Conservation (phyloP, 2,888 invertebrate genomes). For the Bellardia pandia region DNA sequence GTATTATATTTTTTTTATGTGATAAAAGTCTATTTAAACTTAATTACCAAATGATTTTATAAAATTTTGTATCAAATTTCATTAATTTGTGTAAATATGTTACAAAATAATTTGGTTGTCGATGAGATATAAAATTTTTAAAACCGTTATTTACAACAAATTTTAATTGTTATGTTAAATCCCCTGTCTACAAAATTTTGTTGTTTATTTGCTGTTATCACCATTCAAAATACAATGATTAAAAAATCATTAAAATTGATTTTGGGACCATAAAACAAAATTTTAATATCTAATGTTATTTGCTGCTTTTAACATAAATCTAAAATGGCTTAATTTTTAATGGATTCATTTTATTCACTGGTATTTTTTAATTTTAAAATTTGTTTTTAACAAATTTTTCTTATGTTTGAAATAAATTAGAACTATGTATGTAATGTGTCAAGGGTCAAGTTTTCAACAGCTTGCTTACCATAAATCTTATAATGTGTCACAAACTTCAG, state of each 20-base stretch:
- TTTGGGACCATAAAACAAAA: neutral
- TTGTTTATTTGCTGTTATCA: neutral
- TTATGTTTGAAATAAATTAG: neutral
- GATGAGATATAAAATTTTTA: neutral
- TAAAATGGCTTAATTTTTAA: neutral
- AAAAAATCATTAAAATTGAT: constrained; percentile 10
- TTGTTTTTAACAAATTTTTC: neutral
- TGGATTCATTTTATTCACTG: too few relatives aligned
- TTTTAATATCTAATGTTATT: neutral
- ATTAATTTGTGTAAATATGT: neutral
- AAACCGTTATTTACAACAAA: neutral
- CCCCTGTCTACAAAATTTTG: neutral
- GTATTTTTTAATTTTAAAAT: neutral
- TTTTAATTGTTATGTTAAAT: constrained; percentile 1
- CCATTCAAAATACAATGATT: constrained; percentile 1
- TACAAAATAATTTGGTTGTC: neutral
- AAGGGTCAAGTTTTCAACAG: constrained; percentile 45
- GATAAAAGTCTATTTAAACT: neutral
- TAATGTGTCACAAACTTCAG: constrained; percentile 34
- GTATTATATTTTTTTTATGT: too few relatives aligned
- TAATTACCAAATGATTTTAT: neutral
- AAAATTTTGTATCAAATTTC: neutral
- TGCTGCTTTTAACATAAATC: neutral
- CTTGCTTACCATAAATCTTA: constrained; percentile 51
- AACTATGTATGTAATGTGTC: neutral